Conservation (phyloP, 2,888 invertebrate species). For the Cheilosia soror region DNA sequence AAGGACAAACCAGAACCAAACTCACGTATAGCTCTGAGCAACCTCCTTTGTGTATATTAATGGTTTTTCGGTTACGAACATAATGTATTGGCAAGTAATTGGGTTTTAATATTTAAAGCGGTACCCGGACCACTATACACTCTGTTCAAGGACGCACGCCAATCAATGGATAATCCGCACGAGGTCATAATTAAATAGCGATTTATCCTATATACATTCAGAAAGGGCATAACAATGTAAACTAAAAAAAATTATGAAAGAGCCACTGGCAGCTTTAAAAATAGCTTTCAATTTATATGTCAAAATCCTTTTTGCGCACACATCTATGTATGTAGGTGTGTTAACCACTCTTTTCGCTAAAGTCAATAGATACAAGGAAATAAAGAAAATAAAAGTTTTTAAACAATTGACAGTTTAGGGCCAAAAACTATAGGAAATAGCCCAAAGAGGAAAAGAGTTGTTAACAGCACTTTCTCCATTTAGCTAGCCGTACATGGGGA, state of each 20-base stretch:
- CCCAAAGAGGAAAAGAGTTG: slow-evolving; percentile 28
- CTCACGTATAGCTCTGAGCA: slow-evolving; percentile 1
- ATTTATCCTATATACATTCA: slow-evolving; percentile 57
- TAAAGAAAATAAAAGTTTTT: slow-evolving; percentile 14
- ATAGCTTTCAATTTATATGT: no score
- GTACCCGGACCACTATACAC: slow-evolving; percentile 3
- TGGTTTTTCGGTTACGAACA: slow-evolving; percentile 67
- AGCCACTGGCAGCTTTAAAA: not conserved
- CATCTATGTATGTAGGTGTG: not conserved
- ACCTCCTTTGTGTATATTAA: slow-evolving; percentile 65
- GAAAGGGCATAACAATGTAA: slow-evolving; percentile 28
- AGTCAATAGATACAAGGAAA: not conserved
- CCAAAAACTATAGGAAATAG: slow-evolving; percentile 29
- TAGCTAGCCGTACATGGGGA: not conserved
- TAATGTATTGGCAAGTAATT: slow-evolving; percentile 74
- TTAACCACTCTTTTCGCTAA: not conserved
- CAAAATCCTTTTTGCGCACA: no score
- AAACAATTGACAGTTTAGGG: slow-evolving; percentile 50
- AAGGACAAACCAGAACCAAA: slow-evolving; percentile 29
- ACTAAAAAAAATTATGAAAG: not conserved
- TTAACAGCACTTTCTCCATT: slow-evolving; percentile 50
- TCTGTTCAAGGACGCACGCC: slow-evolving; percentile 65
- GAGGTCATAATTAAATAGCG: slow-evolving; percentile 73
- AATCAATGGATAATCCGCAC: slow-evolving; percentile 60
- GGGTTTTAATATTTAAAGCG: slow-evolving; percentile 75